Conservation (phyloP, 2,797 vertebrate species). For the Lates japonicus region DNA sequence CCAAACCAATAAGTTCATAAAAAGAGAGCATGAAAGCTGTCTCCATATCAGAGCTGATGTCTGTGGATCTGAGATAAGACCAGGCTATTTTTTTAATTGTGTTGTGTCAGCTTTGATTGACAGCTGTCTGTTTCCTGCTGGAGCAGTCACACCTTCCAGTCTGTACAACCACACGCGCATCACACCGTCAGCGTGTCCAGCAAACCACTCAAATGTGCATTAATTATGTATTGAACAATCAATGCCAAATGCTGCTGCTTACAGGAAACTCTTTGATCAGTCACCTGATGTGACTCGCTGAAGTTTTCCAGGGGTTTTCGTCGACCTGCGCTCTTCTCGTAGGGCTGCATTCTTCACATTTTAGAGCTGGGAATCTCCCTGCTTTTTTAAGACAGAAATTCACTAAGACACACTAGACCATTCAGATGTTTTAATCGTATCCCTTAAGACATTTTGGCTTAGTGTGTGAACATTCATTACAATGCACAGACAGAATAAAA, state of each 20-base stretch:
- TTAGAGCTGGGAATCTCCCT: background rate
- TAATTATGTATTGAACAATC: conserved; percentile 72
- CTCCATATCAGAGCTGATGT: conserved; percentile 2
- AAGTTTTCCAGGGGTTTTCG: conserved; percentile 8
- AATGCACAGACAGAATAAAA: background rate
- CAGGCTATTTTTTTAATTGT: background rate
- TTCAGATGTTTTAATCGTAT: background rate
- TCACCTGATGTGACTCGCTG: conserved; percentile 19
- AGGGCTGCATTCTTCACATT: conserved; percentile 57
- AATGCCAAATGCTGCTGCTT: conserved; percentile 56
- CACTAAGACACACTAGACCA: background rate
- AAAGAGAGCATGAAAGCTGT: background rate
- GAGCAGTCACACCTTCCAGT: conserved; percentile 17
- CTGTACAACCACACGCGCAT: conserved; percentile 38
- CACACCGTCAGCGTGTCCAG: conserved; percentile 24
- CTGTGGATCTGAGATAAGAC: background rate
- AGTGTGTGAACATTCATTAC: background rate
- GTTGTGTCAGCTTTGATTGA: conserved; percentile 40
- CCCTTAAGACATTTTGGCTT: background rate
- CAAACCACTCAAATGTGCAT: conserved; percentile 68
- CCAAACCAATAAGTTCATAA: background rate
- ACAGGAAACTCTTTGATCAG: conserved; percentile 62
- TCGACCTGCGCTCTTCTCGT: conserved; percentile 10
- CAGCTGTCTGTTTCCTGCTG: conserved; percentile 48
- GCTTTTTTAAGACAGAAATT: conserved; percentile 28